Conservation (phyloP, 2,113 vertebrate species). For the Macquaria australasica region DNA sequence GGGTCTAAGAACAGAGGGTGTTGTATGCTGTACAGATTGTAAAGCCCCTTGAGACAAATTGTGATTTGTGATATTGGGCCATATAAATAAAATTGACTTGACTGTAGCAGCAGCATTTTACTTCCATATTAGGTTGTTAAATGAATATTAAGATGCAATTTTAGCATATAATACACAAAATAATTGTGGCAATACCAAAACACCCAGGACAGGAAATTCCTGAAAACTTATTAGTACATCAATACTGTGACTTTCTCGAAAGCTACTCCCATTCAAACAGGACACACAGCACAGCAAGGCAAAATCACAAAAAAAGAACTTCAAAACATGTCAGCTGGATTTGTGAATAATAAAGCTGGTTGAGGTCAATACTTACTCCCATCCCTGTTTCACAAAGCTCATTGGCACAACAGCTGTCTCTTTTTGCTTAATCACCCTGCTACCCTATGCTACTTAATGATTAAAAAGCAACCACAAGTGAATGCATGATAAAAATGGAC, state of each 20-base stretch:
- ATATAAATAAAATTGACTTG: no score
- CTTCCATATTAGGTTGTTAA: background rate
- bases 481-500: constrained; percentile 73
- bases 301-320: background rate
- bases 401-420: constrained; percentile 64
- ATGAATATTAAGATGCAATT: background rate
- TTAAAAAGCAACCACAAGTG: constrained; percentile 79
- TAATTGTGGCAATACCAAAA: background rate
- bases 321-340: constrained; percentile 12
- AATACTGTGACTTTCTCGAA: background rate
- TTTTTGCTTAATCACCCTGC: constrained; percentile 70
- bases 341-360: constrained; percentile 27
- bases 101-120: background rate
- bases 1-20: no score
- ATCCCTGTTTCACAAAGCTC: constrained; percentile 26
- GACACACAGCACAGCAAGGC: background rate
- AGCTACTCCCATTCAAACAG: background rate
- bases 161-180: background rate
- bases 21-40: no score
- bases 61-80: no score
- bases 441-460: constrained; percentile 71
- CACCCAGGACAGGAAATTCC: background rate
- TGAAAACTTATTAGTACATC: background rate
- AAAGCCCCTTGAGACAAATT: no score
- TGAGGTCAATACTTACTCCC: constrained; percentile 64